Evolutionary conservation across 2,888 invertebrate species (phyloP).

Genomic region (Ochropleura leucogaster): DNA sequence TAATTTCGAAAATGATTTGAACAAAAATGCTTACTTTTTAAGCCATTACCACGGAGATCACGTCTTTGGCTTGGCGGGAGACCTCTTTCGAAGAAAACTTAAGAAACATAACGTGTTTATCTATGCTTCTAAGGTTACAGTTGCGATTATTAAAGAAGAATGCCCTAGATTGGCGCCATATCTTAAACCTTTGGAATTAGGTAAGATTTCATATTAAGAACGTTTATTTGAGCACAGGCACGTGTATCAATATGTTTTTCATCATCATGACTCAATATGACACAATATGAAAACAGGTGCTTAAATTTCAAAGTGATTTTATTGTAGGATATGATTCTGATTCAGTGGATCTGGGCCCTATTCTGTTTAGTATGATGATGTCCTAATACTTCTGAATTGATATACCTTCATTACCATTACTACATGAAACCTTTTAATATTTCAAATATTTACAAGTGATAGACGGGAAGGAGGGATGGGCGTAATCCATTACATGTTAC

Average conservation of each 20-base stretch:
- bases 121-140: slow-evolving; percentile 56
- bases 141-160: slow-evolving; percentile 56
- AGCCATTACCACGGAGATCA: slow-evolving; percentile 93
- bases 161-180: slow-evolving; percentile 27
- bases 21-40: slow-evolving; percentile 90
- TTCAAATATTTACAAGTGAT: too few species aligned
- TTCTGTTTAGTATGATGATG: neutral
- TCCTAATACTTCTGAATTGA: neutral
- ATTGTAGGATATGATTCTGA: neutral
- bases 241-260: neutral
- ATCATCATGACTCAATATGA: neutral
- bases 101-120: slow-evolving; percentile 66
- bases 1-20: slow-evolving; percentile 86
- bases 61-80: slow-evolving; percentile 85
- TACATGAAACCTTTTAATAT: neutral
- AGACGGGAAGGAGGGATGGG: too few species aligned
- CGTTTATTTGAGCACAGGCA: neutral
- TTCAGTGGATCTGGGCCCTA: neutral
- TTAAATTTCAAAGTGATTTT: neutral
- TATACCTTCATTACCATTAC: neutral
- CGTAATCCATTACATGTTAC: too few species aligned
- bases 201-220: slow-evolving; percentile 32
- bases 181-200: slow-evolving; percentile 47
- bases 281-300: neutral
- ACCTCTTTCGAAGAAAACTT: slow-evolving; percentile 59